Percentiles rank a stretch among this genome's conserved stretches.
Evolutionary conservation across 2,888 invertebrate genomes (phyloP).

Genomic region (Nebria salina): DNA sequence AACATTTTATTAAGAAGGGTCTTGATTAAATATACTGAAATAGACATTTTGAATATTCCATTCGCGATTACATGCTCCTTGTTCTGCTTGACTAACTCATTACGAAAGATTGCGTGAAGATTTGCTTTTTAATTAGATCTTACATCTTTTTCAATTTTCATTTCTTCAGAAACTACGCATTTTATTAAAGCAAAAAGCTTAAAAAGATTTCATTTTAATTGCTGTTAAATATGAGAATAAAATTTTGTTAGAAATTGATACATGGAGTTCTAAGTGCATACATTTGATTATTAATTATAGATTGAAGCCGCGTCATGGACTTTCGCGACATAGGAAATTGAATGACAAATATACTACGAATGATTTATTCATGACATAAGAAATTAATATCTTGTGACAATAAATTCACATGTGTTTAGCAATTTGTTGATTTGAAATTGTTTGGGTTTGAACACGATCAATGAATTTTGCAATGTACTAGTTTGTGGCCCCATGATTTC

Average conservation of each 20-base stretch:
- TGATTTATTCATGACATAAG: no score
- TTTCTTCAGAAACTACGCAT: background rate
- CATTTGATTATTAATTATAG: no score
- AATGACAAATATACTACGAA: no score
- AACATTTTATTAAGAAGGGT: background rate
- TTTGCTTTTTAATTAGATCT: conserved; percentile 46
- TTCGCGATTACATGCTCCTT: conserved; percentile 35
- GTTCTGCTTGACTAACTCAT: conserved; percentile 42
- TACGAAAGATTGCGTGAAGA: conserved; percentile 46
- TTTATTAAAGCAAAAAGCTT: conserved; percentile 36
- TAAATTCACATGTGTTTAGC: no score
- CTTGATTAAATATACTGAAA: conserved; percentile 36
- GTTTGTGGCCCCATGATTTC: conserved; percentile 34
- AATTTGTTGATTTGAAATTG: conserved; percentile 31
- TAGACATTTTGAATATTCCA: conserved; percentile 33
- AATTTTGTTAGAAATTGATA: background rate
- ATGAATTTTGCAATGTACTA: conserved; percentile 44
- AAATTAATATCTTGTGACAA: no score
- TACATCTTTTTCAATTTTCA: conserved; percentile 20
- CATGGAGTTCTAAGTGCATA: no score
- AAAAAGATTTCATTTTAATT: conserved; percentile 36
- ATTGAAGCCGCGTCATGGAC: no score
- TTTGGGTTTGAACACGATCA: conserved; percentile 37
- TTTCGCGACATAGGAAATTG: no score
- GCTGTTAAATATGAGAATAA: conserved; percentile 27